These are phyloP conservation scores for Rousettus leschenaultii DNA, from an alignment of 2,113 vertebrate species.

Conservation along the genomic window DNA sequence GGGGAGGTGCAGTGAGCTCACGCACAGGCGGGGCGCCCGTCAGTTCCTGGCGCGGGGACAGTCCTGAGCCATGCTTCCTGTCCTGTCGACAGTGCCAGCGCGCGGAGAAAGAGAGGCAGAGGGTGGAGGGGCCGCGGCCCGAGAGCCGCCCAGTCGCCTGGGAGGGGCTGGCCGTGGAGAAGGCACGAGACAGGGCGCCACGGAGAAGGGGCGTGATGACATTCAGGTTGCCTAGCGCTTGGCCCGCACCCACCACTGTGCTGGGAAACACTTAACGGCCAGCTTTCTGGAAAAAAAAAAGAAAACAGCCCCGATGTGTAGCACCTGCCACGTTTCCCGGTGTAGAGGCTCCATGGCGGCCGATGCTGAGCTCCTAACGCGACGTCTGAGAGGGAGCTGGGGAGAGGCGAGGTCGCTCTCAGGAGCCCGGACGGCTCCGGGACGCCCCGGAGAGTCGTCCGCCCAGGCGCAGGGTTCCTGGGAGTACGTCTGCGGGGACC, in stretches of 20 bases:
- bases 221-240: neutral
- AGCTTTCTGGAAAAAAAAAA: neutral
- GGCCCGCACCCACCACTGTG: accelerated
- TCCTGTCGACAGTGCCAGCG: no score
- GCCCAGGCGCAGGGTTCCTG: neutral
- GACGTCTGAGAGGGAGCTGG: neutral
- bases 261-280: neutral
- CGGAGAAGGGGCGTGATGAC: accelerated
- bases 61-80: accelerated
- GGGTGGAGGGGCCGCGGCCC: no score
- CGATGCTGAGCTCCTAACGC: accelerated
- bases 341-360: accelerated
- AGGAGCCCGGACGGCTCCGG: neutral
- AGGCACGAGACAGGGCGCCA: accelerated
- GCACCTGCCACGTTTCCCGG: neutral
- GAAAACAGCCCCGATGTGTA: neutral
- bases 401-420: accelerated
- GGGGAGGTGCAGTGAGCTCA: accelerated
- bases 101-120: accelerated
- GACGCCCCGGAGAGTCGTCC: accelerated
- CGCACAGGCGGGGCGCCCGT: accelerated
- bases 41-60: accelerated
- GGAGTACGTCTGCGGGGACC: neutral
- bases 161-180: no score
- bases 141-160: no score